Evolutionary conservation across 2,888 invertebrate genomes (phyloP).

Genomic region (Neria commutata): DNA sequence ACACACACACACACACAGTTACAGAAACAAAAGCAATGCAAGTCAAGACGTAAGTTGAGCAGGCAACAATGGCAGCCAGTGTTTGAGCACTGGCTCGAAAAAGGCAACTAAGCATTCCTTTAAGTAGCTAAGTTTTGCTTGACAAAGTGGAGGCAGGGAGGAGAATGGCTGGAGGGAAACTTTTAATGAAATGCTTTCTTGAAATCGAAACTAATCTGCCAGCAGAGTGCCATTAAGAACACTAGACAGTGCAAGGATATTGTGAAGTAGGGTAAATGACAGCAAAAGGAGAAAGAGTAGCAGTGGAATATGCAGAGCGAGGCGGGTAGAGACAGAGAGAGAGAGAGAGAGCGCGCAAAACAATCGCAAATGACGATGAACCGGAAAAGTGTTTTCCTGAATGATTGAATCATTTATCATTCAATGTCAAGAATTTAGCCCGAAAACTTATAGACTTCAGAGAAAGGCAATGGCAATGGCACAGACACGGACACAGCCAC

Average conservation of each 20-base stretch:
- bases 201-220: constrained; percentile 14
- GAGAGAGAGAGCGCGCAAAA: neutral
- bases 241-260: too few relatives aligned
- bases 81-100: too few relatives aligned
- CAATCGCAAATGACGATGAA: constrained; percentile 6
- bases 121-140: too few relatives aligned
- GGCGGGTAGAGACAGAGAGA: neutral
- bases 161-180: too few relatives aligned
- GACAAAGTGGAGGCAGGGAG: too few relatives aligned
- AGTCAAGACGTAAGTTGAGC: too few relatives aligned
- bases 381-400: constrained; percentile 15
- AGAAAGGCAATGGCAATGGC: neutral
- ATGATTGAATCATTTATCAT: constrained; percentile 19
- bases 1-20: too few relatives aligned
- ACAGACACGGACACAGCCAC: constrained; percentile 8
- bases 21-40: too few relatives aligned
- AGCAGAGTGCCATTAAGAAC: neutral
- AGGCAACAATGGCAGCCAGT: too few relatives aligned
- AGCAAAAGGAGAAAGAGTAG: too few relatives aligned
- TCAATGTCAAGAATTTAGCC: constrained; percentile 6
- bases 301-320: too few relatives aligned
- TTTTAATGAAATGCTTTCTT: constrained; percentile 18
- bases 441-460: constrained; percentile 5
- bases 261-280: neutral
- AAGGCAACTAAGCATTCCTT: too few relatives aligned